These are phyloP conservation scores for Aproaerema taeniolella DNA, from an alignment of 2,888 invertebrate species.

Conservation along the genomic window DNA sequence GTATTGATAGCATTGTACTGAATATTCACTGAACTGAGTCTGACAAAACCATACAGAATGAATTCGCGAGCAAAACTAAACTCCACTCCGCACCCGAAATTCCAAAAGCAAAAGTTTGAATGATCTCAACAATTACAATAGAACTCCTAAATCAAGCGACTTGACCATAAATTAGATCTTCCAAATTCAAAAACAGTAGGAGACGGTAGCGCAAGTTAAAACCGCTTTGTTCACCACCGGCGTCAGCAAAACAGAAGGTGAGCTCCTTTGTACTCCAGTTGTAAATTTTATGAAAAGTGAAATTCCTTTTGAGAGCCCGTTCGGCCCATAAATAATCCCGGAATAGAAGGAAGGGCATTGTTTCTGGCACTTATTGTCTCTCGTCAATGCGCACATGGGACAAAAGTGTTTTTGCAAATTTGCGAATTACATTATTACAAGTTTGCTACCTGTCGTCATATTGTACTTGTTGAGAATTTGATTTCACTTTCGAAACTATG, in stretches of 20 bases:
- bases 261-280: conserved; percentile 67
- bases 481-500: conserved; percentile 31
- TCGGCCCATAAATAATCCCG: conserved; percentile 69
- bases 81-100: conserved; percentile 34
- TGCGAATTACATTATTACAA: conserved; percentile 39
- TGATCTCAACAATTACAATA: conserved; percentile 65
- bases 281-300: conserved; percentile 78
- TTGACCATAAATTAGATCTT: conserved; percentile 64
- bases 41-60: conserved; percentile 34
- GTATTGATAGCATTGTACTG: too few relatives aligned
- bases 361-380: conserved; percentile 72
- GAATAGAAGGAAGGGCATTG: conserved; percentile 69
- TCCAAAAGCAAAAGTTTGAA: conserved; percentile 43
- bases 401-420: conserved; percentile 64
- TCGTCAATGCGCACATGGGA: conserved; percentile 61
- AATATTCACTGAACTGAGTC: neutral
- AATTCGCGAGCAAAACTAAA: conserved; percentile 52
- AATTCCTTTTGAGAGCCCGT: conserved; percentile 74
- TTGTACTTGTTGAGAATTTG: conserved; percentile 41
- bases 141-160: conserved; percentile 63
- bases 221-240: conserved; percentile 65
- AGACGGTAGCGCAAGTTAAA: conserved; percentile 71
- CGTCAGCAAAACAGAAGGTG: conserved; percentile 77
- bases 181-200: conserved; percentile 76
- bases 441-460: conserved; percentile 48